Evolutionary conservation across 2,797 vertebrate species (phyloP).

Genomic region (Columba guinea): DNA sequence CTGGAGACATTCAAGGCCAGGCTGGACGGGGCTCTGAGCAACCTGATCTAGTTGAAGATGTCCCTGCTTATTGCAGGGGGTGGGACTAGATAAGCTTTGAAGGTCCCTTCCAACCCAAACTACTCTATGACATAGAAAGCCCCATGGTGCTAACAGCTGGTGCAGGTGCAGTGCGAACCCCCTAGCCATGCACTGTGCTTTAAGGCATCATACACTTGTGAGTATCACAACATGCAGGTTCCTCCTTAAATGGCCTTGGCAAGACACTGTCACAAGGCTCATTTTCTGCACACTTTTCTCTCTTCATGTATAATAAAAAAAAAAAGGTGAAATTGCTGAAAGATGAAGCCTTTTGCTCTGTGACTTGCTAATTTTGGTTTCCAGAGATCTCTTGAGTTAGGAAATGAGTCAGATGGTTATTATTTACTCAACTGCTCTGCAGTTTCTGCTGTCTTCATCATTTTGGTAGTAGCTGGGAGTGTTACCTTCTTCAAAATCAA

Average conservation of each 20-base stretch:
- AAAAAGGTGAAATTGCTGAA: not conserved
- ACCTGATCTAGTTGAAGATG: no score
- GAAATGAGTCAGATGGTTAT: constrained; percentile 52
- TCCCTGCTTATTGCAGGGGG: no score
- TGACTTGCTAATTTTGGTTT: constrained; percentile 20
- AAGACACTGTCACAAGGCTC: not conserved
- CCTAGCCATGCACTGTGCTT: not conserved
- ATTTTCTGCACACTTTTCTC: not conserved
- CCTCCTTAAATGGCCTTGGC: not conserved
- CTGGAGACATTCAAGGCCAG: no score
- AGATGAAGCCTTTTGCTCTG: not conserved
- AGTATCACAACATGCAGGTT: not conserved
- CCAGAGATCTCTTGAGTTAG: constrained; percentile 16
- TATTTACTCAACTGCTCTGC: constrained; percentile 45
- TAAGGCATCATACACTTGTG: not conserved
- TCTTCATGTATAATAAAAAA: not conserved
- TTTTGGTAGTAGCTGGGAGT: not conserved
- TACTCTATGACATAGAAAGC: not conserved
- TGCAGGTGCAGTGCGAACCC: not conserved
- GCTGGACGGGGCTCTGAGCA: no score
- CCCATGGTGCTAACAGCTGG: not conserved
- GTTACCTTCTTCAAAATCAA: constrained; percentile 18
- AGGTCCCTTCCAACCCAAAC: no score
- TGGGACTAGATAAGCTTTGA: no score
- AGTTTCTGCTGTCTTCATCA: constrained; percentile 28